These are phyloP conservation scores for Deilephila porcellus DNA, from an alignment of 2,888 invertebrate genomes.

Conservation along the genomic window DNA sequence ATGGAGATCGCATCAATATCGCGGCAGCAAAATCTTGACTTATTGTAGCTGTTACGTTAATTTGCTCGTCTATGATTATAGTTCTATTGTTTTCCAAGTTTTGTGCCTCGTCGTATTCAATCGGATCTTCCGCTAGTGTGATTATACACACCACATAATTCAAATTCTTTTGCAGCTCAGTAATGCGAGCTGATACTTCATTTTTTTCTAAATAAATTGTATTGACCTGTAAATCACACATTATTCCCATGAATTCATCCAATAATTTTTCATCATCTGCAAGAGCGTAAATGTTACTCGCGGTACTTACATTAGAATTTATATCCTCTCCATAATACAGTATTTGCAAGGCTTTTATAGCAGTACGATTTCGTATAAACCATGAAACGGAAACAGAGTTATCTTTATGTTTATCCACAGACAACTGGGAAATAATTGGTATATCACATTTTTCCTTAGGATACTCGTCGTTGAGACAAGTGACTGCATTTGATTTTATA, in stretches of 20 bases:
- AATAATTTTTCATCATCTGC: not conserved
- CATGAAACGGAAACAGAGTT: slow-evolving; percentile 94
- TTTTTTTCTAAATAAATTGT: slow-evolving; percentile 69
- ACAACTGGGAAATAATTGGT: slow-evolving; percentile 92
- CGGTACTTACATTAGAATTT: slow-evolving; percentile 60
- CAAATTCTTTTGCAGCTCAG: slow-evolving; percentile 63
- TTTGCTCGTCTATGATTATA: slow-evolving; percentile 47
- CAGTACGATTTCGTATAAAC: slow-evolving; percentile 94
- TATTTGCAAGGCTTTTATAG: slow-evolving; percentile 92
- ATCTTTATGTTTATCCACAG: slow-evolving; percentile 94
- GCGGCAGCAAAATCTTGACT: slow-evolving; percentile 69
- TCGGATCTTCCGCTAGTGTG: slow-evolving; percentile 66
- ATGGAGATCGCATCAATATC: slow-evolving; percentile 70
- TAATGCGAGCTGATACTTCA: slow-evolving; percentile 70
- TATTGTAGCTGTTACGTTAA: slow-evolving; percentile 63
- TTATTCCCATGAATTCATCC: slow-evolving; percentile 29
- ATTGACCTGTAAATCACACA: slow-evolving; percentile 65
- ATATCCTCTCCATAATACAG: slow-evolving; percentile 87
- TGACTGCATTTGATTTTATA: slow-evolving; percentile 66
- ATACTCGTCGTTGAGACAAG: slow-evolving; percentile 73
- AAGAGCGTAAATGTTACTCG: not conserved
- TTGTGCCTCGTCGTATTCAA: slow-evolving; percentile 58
- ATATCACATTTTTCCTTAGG: slow-evolving; percentile 83
- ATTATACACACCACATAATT: slow-evolving; percentile 76
- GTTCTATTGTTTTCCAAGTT: slow-evolving; percentile 56